phyloP scores from a whole-genome alignment of 2,113 vertebrate genomes.

The Corythaeola cristata region DNA sequence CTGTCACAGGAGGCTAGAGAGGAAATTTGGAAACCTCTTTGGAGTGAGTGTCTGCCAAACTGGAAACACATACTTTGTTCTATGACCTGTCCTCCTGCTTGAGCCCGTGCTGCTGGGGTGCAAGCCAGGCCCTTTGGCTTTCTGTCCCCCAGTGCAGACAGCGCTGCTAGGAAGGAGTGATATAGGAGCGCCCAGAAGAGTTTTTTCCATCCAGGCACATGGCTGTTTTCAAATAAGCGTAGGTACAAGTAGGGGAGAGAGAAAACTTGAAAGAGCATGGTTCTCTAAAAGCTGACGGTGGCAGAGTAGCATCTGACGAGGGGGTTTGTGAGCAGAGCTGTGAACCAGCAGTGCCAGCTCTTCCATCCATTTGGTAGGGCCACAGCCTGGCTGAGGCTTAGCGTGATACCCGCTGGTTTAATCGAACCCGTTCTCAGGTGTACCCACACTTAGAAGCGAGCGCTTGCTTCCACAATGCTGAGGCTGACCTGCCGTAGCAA shows the following conservation, averaged over 20 bases:
- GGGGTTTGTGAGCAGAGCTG: not conserved
- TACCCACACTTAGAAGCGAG: not conserved
- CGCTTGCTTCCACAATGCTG: not conserved
- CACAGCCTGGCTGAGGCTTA: not conserved
- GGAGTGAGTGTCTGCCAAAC: conserved; percentile 5
- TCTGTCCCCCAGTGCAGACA: not conserved
- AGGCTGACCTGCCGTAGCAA: not conserved
- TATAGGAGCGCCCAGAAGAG: not conserved
- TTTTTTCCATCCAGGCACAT: not conserved
- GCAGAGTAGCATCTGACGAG: not conserved
- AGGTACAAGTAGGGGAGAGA: not conserved
- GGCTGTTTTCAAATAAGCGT: not conserved
- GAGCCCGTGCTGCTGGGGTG: not conserved
- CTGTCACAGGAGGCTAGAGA: conserved; percentile 13
- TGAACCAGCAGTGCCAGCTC: not conserved
- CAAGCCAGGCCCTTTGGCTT: not conserved
- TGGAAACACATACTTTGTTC: not conserved
- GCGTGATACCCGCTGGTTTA: not conserved
- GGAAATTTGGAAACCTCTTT: conserved; percentile 53
- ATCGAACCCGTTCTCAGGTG: not conserved
- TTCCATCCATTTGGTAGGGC: not conserved
- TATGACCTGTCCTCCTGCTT: not conserved
- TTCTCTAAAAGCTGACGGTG: not conserved
- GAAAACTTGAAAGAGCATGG: not conserved
- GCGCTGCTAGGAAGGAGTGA: not conserved